phyloP scores from a whole-genome alignment of 2,888 invertebrate genomes.

The Hydroisotoma schaefferi region DNA sequence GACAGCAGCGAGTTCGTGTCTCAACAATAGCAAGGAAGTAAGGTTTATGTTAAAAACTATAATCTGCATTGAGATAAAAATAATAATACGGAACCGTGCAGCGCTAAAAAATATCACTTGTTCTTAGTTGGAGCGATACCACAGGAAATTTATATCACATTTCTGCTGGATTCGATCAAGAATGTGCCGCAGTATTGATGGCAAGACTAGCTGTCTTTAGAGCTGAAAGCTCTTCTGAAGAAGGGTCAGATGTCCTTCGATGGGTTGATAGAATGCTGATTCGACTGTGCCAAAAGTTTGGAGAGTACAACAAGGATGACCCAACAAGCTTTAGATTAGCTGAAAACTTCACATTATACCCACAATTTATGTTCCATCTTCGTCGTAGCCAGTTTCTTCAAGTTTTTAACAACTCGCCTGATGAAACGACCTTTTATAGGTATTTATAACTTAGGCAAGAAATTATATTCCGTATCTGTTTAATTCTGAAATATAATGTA shows the following conservation, averaged over 20 bases:
- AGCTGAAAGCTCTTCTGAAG: slow-evolving; percentile 88
- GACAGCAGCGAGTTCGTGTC: slow-evolving; percentile 89
- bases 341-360: slow-evolving; percentile 96
- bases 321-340: slow-evolving; percentile 91
- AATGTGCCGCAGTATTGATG: slow-evolving; percentile 96
- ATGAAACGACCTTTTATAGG: slow-evolving; percentile 98
- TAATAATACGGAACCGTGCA: background rate
- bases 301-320: slow-evolving; percentile 96
- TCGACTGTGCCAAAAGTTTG: slow-evolving; percentile 98
- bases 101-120: background rate
- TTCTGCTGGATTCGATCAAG: slow-evolving; percentile 94
- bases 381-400: slow-evolving; percentile 97
- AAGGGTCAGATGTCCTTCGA: slow-evolving; percentile 88
- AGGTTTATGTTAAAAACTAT: slow-evolving; percentile 31
- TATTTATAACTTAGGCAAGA: slow-evolving; percentile 51
- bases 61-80: background rate
- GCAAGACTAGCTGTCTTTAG: slow-evolving; percentile 92
- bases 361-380: slow-evolving; percentile 99
- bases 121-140: slow-evolving; percentile 90
- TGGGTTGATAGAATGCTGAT: slow-evolving; percentile 99
- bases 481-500: too few species aligned
- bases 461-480: background rate
- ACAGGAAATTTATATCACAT: slow-evolving; percentile 83
- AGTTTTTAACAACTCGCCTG: slow-evolving; percentile 99
- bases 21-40: slow-evolving; percentile 96